Base-by-base conservation (phyloP, 2,797 vertebrate species). In the Pempheris klunzingeri region DNA sequence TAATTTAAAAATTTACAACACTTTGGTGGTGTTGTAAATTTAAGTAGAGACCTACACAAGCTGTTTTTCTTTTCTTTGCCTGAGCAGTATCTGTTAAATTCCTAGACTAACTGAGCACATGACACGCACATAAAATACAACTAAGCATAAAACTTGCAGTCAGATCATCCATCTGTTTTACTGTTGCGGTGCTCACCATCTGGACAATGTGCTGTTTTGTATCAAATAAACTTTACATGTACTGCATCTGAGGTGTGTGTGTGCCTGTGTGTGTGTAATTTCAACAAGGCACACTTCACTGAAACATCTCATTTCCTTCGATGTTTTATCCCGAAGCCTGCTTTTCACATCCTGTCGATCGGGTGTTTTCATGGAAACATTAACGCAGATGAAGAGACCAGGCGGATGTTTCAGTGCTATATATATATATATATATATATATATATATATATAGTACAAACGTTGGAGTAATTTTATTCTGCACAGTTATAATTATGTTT, bases 171-270 rank as follows among this genome's bases (percentile, higher is more conserved):
- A 34, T 65, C 32, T 53, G 20, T 59, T 5, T 64, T 18, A 26
- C 17, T 71, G 22, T 54, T 3, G 10, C 13, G 17, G n/a, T 22
- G 15, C n/a, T 55, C 28, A 22, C 54, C 22, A 14, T 83, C 38
- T 47, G 54, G 61, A 76, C 66, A 63, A 26, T 28, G 55, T 67
- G 28, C 26, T 41, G 43, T 60, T 78, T 69, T 39, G 18, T 66
- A 41, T 80, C 49, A 71, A 52, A 82, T 85, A 80, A 78, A 83
- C 69, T 72, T 55, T 7, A 62, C 53, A 72, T 79, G 74, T 83
- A 55, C 70, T 71, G 28, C 7, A 10, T 63, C 44, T 69, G 67
- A 65, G n/a, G 49, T 59, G 36, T 55, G 52, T 74, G 62, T 47
- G n/a, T 5, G 20, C 58, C 12, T 61, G 32, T 47, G 30, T 75